Conservation (phyloP, 2,888 invertebrate species). For the Pherbina coryleti region DNA sequence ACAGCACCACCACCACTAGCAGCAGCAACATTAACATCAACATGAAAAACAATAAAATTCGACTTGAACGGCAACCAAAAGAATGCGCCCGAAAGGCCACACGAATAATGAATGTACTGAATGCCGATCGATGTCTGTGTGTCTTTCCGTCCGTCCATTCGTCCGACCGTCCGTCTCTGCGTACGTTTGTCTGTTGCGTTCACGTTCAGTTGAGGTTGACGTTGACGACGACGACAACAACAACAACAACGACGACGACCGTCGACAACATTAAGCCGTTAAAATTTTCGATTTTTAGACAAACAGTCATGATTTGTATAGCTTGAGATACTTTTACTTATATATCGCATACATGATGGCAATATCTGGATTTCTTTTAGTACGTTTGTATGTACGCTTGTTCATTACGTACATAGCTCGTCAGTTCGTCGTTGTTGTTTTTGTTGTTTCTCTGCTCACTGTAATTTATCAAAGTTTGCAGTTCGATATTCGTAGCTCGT, state of each 20-base stretch:
- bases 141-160: background rate
- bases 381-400: too few relatives aligned
- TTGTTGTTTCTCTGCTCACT: background rate
- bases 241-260: constrained; percentile 4
- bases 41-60: constrained; percentile 13
- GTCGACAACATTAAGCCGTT: background rate
- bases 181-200: background rate
- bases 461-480: background rate
- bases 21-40: constrained; percentile 10
- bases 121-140: constrained; percentile 2
- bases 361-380: background rate
- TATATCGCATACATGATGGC: background rate
- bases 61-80: constrained; percentile 26
- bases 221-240: constrained; percentile 13
- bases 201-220: background rate
- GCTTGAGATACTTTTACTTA: constrained; percentile 29
- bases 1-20: background rate
- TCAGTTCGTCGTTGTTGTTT: background rate
- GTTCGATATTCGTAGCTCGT: too few relatives aligned
- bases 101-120: background rate
- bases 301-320: constrained; percentile 27
- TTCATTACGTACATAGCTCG: background rate
- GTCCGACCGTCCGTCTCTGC: background rate
- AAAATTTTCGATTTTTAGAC: constrained; percentile 27
- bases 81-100: constrained; percentile 36